Evolutionary conservation across 2,113 vertebrate genomes (phyloP).

Genomic region (Motacilla tschutschensis): DNA sequence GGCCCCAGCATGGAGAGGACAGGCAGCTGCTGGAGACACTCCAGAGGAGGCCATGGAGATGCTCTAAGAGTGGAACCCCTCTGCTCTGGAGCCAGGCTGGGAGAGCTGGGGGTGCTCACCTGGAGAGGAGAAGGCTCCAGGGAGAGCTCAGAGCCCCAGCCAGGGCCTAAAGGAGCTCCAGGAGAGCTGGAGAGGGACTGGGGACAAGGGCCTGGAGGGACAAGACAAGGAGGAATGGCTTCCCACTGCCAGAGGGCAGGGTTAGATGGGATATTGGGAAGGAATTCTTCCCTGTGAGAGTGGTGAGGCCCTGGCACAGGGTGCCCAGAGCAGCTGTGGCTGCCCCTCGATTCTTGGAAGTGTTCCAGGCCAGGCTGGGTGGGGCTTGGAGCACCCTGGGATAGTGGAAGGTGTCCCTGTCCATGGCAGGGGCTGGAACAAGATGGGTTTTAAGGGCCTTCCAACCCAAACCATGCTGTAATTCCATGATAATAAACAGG

Average conservation of each 20-base stretch:
- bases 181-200: background rate
- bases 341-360: background rate
- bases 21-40: rapidly evolving
- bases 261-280: background rate
- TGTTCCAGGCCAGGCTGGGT: rapidly evolving
- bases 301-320: background rate
- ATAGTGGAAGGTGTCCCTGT: background rate
- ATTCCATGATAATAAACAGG: background rate
- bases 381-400: rapidly evolving
- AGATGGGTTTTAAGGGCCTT: background rate
- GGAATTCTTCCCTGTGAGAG: rapidly evolving
- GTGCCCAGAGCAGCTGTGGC: background rate
- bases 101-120: background rate
- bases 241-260: background rate
- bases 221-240: background rate
- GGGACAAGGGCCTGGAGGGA: rapidly evolving
- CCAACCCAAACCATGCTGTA: background rate
- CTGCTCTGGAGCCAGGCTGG: background rate
- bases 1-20: rapidly evolving
- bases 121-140: background rate
- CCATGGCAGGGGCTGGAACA: background rate
- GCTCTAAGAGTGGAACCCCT: background rate
- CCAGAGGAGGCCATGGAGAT: rapidly evolving
- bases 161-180: background rate
- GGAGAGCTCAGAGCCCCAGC: rapidly evolving